Percentiles rank a stretch among this genome's conserved stretches.
Evolutionary conservation across 2,113 vertebrate genomes (phyloP).

Genomic region (Prionailurus bengalensis): DNA sequence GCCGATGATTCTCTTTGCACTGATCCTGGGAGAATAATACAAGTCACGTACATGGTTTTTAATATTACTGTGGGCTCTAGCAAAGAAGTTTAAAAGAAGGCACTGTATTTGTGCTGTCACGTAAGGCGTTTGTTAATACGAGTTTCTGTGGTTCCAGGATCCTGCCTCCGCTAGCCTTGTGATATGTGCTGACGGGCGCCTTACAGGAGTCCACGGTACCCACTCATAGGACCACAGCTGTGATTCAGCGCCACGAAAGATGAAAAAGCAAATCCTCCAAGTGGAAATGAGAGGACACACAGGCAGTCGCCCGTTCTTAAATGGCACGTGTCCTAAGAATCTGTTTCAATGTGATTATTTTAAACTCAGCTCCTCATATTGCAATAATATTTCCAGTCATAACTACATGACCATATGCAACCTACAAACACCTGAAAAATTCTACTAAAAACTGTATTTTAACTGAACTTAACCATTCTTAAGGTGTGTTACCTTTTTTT

Average conservation of each 20-base stretch:
- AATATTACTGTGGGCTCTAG: not conserved
- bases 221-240: not conserved
- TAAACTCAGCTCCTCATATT: not conserved
- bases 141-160: not conserved
- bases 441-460: not conserved
- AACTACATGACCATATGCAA: not conserved
- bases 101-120: not conserved
- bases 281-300: not conserved
- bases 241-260: not conserved
- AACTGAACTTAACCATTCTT: not conserved
- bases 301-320: not conserved
- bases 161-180: too few species aligned
- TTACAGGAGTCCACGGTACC: not conserved
- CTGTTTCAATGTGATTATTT: not conserved
- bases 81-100: not conserved
- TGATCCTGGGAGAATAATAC: slow-evolving; percentile 91
- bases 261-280: not conserved
- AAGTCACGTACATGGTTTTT: slow-evolving; percentile 22
- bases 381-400: not conserved
- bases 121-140: not conserved
- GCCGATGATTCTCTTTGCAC: slow-evolving; percentile 91
- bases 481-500: not conserved
- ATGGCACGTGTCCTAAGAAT: not conserved
- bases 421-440: not conserved
- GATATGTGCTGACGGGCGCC: not conserved